Evolutionary conservation across 2,888 invertebrate species (phyloP), one percentile per base, ranked within the genome.

Genomic region (Parapristionchus giblindavisi): DNA sequence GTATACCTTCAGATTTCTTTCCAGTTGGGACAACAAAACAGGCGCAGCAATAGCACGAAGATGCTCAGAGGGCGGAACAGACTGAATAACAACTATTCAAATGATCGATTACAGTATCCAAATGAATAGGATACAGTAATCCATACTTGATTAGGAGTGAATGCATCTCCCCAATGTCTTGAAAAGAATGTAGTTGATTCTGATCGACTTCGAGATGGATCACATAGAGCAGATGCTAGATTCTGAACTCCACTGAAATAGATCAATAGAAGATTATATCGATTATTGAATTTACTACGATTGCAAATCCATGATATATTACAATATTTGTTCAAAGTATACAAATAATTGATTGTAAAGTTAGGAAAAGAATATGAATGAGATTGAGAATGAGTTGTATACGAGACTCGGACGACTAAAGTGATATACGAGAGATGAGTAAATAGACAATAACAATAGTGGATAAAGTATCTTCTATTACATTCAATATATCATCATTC

Each of bases 131-230:
- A 0, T 27, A 6, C 21, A 11, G 51, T 68, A n/a, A 96, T 92
- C n/a, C n/a, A n/a, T 61, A 92, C 92, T 36, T 91, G 68, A 14
- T 77, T 92, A 79, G 96, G 96, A 29, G 95, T 92, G 89, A 99
- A 99, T 77, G 92, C 91, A 86, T 96, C 96, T 60, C 99, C 98
- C 98, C 98, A 99, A 78, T 95, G 95, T 89, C 94, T 95, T 0
- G 96, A 96, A 87, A 99, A 96, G 88, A 99, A 95, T 89, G 96
- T 91, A 79, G 92, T 92, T 89, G 94, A 93, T 89, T 95, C 97
- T 81, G 95, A 93, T 87, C 93, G 92, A 43, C 88, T 85, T 40
- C 89, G 88, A 79, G 93, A 66, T 58, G 87, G 85, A 77, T 86
- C 87, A 6, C 83, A 76, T 1, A 87, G 79, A 6, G 87, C 87